Evolutionary conservation across 2,113 vertebrate genomes (phyloP).

Genomic region (Leuciscus idus): DNA sequence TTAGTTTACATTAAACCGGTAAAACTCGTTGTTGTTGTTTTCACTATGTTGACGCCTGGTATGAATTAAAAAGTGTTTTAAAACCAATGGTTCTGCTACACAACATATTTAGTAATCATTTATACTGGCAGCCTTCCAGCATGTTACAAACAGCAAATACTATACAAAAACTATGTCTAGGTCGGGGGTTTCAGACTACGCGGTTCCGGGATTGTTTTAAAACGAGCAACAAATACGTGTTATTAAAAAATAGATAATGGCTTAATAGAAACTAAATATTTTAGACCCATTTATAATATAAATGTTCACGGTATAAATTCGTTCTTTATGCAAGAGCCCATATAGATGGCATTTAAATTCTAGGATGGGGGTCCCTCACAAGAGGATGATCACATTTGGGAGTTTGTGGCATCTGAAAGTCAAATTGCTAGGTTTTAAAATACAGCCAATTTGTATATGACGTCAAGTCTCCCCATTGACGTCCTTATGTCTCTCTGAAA

Average conservation of each 20-base stretch:
- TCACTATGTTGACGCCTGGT: not conserved
- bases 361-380: not conserved
- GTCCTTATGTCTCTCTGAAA: not conserved
- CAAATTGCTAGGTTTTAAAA: not conserved
- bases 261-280: no score
- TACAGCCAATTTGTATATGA: not conserved
- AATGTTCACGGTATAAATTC: not conserved
- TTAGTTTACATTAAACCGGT: not conserved
- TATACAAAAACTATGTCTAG: not conserved
- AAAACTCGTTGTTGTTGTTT: not conserved
- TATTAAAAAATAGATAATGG: no score
- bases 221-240: no score
- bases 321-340: not conserved
- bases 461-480: not conserved
- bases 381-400: not conserved
- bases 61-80: not conserved
- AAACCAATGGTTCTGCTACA: not conserved
- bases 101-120: not conserved
- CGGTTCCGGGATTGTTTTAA: not conserved
- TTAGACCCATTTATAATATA: no score
- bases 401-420: not conserved
- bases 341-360: not conserved
- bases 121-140: not conserved
- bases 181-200: no score
- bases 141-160: not conserved